Evolutionary conservation across 2,797 vertebrate genomes (phyloP).

Genomic region (Poecilia velifera): DNA sequence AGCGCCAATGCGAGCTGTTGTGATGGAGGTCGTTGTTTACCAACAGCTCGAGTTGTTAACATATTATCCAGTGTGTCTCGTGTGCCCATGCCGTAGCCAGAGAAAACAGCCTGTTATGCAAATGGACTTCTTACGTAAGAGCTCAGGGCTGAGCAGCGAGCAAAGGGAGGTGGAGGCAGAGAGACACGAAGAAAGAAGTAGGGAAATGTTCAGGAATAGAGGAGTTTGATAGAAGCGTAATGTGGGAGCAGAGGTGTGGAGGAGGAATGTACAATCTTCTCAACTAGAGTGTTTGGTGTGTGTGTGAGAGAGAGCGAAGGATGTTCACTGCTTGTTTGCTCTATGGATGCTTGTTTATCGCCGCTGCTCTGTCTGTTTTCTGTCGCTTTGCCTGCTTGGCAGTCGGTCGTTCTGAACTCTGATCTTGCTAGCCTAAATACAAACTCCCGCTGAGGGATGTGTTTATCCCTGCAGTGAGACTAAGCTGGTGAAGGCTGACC

Average conservation of each 20-base stretch:
- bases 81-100: conserved; percentile 62
- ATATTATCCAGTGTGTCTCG: conserved; percentile 68
- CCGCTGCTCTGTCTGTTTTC: conserved; percentile 53
- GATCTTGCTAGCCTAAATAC: conserved; percentile 70
- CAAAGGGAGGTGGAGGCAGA: conserved; percentile 50
- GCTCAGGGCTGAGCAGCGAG: conserved; percentile 64
- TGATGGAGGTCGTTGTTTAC: conserved; percentile 71
- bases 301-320: conserved; percentile 23
- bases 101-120: conserved; percentile 79
- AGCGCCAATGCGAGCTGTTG: conserved; percentile 49
- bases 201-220: conserved; percentile 62
- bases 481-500: conserved; percentile 74
- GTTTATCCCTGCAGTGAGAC: conserved; percentile 74
- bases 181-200: conserved; percentile 40
- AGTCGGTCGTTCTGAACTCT: conserved; percentile 69
- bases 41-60: conserved; percentile 71
- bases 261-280: conserved; percentile 61
- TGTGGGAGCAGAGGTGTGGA: conserved; percentile 70
- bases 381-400: conserved; percentile 51
- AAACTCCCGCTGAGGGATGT: conserved; percentile 67
- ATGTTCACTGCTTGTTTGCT: conserved; percentile 43
- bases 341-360: conserved; percentile 62
- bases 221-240: conserved; percentile 62
- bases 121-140: conserved; percentile 76
- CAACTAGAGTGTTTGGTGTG: conserved; percentile 31